These are phyloP conservation scores for Lysandra bellargus DNA, from an alignment of 2,888 invertebrate genomes.

Conservation along the genomic window DNA sequence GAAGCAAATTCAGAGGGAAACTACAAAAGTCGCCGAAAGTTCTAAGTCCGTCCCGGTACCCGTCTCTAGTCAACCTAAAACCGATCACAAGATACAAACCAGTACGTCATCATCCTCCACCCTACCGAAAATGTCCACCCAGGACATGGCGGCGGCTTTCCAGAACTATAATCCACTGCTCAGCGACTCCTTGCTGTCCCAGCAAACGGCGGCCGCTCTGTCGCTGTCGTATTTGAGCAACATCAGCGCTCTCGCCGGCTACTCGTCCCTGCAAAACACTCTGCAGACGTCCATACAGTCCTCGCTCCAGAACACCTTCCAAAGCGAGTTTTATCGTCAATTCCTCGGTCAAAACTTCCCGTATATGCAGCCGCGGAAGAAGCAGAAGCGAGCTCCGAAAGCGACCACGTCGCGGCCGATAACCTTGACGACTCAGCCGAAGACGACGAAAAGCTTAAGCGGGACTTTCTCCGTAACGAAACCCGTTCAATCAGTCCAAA, in stretches of 20 bases:
- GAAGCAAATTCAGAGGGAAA: slow-evolving; percentile 49
- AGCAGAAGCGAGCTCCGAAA: slow-evolving; percentile 68
- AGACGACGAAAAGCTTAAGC: slow-evolving; percentile 43
- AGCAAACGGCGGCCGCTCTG: slow-evolving; percentile 66
- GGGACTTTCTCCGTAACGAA: slow-evolving; percentile 47
- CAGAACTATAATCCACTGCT: slow-evolving; percentile 67
- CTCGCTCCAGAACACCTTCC: slow-evolving; percentile 61
- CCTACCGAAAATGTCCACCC: slow-evolving; percentile 62
- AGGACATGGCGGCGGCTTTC: slow-evolving; percentile 65
- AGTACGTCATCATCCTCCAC: slow-evolving; percentile 43
- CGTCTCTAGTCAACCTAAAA: slow-evolving; percentile 45
- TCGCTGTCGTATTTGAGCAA: slow-evolving; percentile 64
- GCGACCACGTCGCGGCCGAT: slow-evolving; percentile 35
- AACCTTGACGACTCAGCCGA: slow-evolving; percentile 44
- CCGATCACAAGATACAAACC: slow-evolving; percentile 46
- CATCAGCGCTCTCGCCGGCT: slow-evolving; percentile 62
- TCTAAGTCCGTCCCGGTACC: slow-evolving; percentile 46
- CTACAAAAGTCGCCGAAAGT: slow-evolving; percentile 51
- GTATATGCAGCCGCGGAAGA: slow-evolving; percentile 59
- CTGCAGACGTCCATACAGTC: slow-evolving; percentile 57
- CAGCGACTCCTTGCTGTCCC: slow-evolving; percentile 61
- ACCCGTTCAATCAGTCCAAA: slow-evolving; percentile 51
- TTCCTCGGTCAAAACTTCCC: slow-evolving; percentile 62
- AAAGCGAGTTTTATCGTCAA: slow-evolving; percentile 71
- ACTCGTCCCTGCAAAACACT: slow-evolving; percentile 56